Evolutionary conservation across 2,797 vertebrate species (phyloP).

Genomic region (Bradypus variegatus): DNA sequence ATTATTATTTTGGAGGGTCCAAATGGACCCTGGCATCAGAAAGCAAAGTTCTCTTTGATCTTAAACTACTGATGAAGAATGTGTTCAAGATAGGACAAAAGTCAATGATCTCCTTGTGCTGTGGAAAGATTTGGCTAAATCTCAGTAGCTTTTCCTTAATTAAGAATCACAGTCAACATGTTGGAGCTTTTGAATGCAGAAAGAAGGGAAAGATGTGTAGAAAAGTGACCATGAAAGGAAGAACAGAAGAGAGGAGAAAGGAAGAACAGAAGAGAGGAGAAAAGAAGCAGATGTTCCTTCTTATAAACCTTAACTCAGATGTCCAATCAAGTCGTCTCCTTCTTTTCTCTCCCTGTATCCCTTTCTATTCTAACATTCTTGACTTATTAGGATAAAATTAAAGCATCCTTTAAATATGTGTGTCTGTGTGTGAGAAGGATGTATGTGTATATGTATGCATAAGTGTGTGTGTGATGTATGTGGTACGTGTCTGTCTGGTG

Average conservation of each 20-base stretch:
- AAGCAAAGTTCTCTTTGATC: slow-evolving; percentile 12
- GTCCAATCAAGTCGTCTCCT: background rate
- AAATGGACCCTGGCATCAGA: background rate
- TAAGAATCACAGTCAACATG: slow-evolving; percentile 19
- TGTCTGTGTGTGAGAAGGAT: background rate
- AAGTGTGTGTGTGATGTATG: no score
- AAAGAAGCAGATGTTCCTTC: background rate
- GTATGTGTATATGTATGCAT: background rate
- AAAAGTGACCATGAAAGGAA: background rate
- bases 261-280: background rate
- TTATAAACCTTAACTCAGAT: background rate
- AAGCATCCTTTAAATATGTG: background rate
- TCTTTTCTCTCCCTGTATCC: background rate
- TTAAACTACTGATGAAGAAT: background rate
- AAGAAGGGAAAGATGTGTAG: background rate
- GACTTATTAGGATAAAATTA: background rate
- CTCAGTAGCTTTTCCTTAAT: background rate
- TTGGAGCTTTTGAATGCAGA: background rate
- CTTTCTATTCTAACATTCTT: background rate
- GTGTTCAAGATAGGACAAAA: background rate
- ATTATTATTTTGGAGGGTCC: background rate
- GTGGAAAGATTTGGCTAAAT: background rate
- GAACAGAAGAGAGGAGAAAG: background rate
- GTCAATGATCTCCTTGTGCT: background rate
- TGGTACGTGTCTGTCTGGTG: no score